Base-by-base conservation (phyloP, 1,140 invertebrate species). In the Chironomus striatipennis region DNA sequence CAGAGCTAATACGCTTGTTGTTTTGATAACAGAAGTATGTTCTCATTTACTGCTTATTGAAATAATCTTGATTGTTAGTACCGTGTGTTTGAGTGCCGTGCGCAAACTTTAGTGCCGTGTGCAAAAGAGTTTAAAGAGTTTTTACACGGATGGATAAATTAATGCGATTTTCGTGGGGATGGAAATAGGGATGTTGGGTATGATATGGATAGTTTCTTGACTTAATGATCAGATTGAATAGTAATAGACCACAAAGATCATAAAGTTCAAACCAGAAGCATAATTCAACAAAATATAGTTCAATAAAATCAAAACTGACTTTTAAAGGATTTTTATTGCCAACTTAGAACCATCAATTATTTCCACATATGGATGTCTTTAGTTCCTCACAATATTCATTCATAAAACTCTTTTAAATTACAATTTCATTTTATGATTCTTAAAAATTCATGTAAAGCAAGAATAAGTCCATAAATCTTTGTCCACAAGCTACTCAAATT, bases 21-120 rank as follows among this genome's bases (percentile, higher is more conserved):
- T n/a, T 12, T 57, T 12, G 47, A 57, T 10, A 57, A 10, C 47
- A 57, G n/a, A n/a, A 10, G n/a, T 57, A n/a, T 12, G 47, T 10
- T 12, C 47, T 12, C 9, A 57, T 57, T 10, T 10, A 7, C 2
- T 57, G 47, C n/a, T 70, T 20, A 20, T 70, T 18, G 65, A 70
- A 70, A 10, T 21, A 70, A 70, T 70, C 65, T 70, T 70, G 65
- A 70, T 70, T 70, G 1, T 70, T 70, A 20, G 65, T 70, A 17
- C 18, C 65, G 65, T 21, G 65, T 70, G 65, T 7, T 20, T 20
- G 5, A 20, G 65, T 20, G 65, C 3, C 8, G 65, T 20, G 65
- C 7, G 65, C 65, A 70, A 70, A 70, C 5, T 20, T 57, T 57
- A 7, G 47, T 57, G 47, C 9, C 47, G 47, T 10, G 47, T 8